Base-by-base conservation (phyloP, 2,888 invertebrate genomes). In the Heliconius aoede region DNA sequence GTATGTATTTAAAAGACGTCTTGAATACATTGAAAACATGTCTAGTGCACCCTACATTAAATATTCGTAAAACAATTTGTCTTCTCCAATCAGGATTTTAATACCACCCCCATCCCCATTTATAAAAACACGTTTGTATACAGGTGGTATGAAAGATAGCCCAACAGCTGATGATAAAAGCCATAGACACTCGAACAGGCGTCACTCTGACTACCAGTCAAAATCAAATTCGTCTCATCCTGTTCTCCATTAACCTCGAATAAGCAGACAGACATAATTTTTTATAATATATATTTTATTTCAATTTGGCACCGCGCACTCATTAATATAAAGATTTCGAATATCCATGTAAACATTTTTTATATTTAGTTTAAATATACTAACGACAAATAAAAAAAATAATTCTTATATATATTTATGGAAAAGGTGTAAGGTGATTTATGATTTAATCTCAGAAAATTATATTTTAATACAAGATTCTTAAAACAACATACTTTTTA, bases 211-310 rank as follows among this genome's bases (percentile, higher is more conserved):
- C 60, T 32, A 65, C 64, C 36, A 65, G 36, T 36, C 13, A 36
- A 65, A 65, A 62, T 30, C 62, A 21, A 55, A 26, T 60, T 60
- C 60, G 18, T 65, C 32, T 36, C 36, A 65, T 65, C 36, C 64
- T 32, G n/a, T 65, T 36, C 7, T 65, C 26, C n/a, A n/a, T n/a
- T 36, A 65, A 36, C 36, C 64, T 65, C 36, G 64, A 65, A 36
- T 64, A 36, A 64, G 36, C n/a, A n/a, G 11, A 65, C 36, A 64
- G 5, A 64, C 64, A 18, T 36, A 26, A 0, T 5, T 36, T 36
- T 65, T 65, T 32, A 36, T n/a, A n/a, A n/a, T n/a, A n/a, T n/a
- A n/a, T 36, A 64, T 36, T 36, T 21, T 15, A 28, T 28, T 30
- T 32, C 13, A 24, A 36, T n/a, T 65, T 36, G 36, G 36, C 36